Evolutionary conservation across 2,113 vertebrate genomes (phyloP).

Genomic region (Sisor rabdophorus): DNA sequence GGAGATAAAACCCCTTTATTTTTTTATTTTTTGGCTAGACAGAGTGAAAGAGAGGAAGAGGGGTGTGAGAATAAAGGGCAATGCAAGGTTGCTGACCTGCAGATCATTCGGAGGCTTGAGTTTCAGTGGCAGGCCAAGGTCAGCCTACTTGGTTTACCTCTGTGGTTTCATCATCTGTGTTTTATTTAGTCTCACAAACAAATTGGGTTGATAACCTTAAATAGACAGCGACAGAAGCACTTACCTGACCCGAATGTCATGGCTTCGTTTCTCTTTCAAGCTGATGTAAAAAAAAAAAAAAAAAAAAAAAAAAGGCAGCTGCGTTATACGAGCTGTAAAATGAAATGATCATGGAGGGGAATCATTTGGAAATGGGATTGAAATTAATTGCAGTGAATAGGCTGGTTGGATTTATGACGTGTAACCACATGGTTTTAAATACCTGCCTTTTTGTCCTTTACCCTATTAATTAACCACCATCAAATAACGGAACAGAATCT

Average conservation of each 20-base stretch:
- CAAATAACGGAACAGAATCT: neutral
- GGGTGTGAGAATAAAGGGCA: slow-evolving; percentile 52
- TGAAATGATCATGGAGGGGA: slow-evolving; percentile 40
- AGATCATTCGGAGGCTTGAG: slow-evolving; percentile 55
- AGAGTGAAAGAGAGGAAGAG: slow-evolving; percentile 39
- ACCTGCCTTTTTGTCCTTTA: slow-evolving; percentile 35
- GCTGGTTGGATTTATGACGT: slow-evolving; percentile 26
- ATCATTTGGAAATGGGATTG: slow-evolving; percentile 33
- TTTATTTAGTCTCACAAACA: slow-evolving; percentile 58
- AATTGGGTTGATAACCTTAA: slow-evolving; percentile 47
- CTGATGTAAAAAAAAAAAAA: slow-evolving; percentile 13
- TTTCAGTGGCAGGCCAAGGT: slow-evolving; percentile 58
- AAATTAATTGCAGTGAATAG: slow-evolving; percentile 36
- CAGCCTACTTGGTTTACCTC: slow-evolving; percentile 55
- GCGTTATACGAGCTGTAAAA: slow-evolving; percentile 38
- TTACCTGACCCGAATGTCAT: slow-evolving; percentile 40
- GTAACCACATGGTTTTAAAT: slow-evolving; percentile 22
- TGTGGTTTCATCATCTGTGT: slow-evolving; percentile 57
- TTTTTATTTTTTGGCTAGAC: slow-evolving; percentile 20
- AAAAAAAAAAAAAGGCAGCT: slow-evolving; percentile 18
- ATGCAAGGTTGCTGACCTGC: slow-evolving; percentile 57
- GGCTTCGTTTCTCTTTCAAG: slow-evolving; percentile 31
- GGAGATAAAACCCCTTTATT: slow-evolving; percentile 33
- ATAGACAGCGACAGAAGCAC: slow-evolving; percentile 44
- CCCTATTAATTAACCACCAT: slow-evolving; percentile 21